A percentile compares a stretch with the other conserved stretches of the same genome.
Conservation (phyloP, 2,113 vertebrate genomes). For the Piprites chloris region DNA sequence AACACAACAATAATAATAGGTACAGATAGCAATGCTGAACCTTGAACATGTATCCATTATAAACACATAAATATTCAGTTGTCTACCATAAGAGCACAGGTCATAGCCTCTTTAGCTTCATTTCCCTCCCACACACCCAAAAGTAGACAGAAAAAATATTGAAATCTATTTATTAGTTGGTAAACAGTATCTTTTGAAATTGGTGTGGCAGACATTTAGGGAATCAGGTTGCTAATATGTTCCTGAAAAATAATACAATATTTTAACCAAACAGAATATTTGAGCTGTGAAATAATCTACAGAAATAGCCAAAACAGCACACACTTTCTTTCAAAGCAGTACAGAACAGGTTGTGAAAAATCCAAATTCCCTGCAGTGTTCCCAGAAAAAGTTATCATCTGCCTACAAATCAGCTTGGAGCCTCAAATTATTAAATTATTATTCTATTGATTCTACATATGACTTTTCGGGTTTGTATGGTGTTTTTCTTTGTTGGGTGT, state of each 20-base stretch:
- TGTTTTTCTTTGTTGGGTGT: not conserved
- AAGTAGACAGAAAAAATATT: not conserved
- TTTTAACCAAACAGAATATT: not conserved
- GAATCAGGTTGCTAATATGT: not conserved
- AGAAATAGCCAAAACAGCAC: not conserved
- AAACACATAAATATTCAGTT: constrained; percentile 47
- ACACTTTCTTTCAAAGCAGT: not conserved
- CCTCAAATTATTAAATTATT: not conserved
- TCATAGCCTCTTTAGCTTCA: constrained; percentile 15
- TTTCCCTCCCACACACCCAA: not conserved
- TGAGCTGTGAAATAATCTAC: not conserved
- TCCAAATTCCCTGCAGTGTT: not conserved
- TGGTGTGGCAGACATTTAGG: not conserved
- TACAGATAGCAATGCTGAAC: constrained; percentile 24
- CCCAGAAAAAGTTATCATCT: not conserved
- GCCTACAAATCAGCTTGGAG: not conserved
- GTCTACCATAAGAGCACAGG: constrained; percentile 8
- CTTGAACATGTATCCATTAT: constrained; percentile 6
- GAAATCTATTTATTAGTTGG: not conserved
- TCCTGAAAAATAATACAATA: not conserved
- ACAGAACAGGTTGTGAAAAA: not conserved
- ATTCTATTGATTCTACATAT: not conserved
- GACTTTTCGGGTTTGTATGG: not conserved
- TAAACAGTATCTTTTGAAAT: not conserved
- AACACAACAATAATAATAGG: constrained; percentile 45